Evolutionary conservation across 2,797 vertebrate genomes (phyloP).

Genomic region (Acanthiza pusilla): DNA sequence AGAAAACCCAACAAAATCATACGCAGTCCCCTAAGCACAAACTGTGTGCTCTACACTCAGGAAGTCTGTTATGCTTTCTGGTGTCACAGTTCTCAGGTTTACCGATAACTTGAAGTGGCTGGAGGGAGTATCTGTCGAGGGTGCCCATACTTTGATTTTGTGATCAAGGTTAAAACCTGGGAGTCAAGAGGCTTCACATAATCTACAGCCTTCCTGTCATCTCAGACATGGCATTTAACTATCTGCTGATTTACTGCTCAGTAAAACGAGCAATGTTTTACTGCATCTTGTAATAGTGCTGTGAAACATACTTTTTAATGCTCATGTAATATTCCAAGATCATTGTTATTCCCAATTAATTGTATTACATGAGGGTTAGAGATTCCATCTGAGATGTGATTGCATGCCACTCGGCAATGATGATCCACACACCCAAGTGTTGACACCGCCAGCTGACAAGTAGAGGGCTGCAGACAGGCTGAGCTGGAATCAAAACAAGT

Average conservation of each 20-base stretch:
- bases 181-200: background rate
- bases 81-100: background rate
- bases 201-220: background rate
- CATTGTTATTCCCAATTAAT: background rate
- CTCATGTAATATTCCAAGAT: background rate
- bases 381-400: background rate
- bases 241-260: background rate
- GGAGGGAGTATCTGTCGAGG: background rate
- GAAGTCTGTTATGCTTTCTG: background rate
- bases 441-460: background rate
- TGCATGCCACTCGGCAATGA: background rate
- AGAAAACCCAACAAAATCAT: background rate
- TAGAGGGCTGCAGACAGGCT: background rate
- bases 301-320: background rate
- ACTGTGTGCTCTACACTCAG: fast-evolving
- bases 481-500: background rate
- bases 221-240: background rate
- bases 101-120: background rate
- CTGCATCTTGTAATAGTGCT: background rate
- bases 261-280: background rate
- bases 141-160: background rate
- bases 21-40: background rate
- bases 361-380: background rate
- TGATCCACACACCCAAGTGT: background rate
- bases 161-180: background rate